Percentiles rank a stretch among this genome's conserved stretches.
phyloP scores from a whole-genome alignment of 30 jellyfish, hydroid and myxozoan species.

The Mastigias papua region DNA sequence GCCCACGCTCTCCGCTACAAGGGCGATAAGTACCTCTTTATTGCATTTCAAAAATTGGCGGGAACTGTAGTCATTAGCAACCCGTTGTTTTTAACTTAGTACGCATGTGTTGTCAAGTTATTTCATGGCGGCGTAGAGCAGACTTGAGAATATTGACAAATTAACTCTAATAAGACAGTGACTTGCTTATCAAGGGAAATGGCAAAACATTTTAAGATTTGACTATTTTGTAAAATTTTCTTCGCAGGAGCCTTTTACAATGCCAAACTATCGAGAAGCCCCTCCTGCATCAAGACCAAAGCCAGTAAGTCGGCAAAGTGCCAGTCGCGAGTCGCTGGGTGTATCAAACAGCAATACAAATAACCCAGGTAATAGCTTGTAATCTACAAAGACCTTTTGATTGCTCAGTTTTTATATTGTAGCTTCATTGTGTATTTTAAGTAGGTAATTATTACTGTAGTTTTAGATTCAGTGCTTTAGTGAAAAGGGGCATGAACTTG shows the following conservation, averaged over 20 bases:
- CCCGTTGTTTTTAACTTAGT: slow-evolving; percentile 36
- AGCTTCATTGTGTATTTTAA: no score
- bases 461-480: no score
- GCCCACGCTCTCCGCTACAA: no score
- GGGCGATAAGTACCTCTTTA: no score
- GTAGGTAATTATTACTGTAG: no score
- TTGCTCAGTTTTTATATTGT: no score
- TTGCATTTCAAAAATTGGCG: slow-evolving; percentile 19
- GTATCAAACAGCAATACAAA: neutral
- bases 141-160: neutral
- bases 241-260: neutral
- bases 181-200: no score
- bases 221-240: no score
- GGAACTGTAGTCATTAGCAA: slow-evolving; percentile 50
- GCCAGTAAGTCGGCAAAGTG: neutral
- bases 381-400: neutral
- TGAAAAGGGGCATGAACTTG: no score
- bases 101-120: slow-evolving; percentile 27
- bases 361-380: neutral
- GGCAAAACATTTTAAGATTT: no score
- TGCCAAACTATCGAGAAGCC: slow-evolving; percentile 9
- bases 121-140: slow-evolving; percentile 33
- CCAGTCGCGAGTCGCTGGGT: neutral
- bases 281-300: slow-evolving; percentile 18
- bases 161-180: no score